Conservation (phyloP, 2,888 invertebrate genomes). For the Amphipoea lucens region DNA sequence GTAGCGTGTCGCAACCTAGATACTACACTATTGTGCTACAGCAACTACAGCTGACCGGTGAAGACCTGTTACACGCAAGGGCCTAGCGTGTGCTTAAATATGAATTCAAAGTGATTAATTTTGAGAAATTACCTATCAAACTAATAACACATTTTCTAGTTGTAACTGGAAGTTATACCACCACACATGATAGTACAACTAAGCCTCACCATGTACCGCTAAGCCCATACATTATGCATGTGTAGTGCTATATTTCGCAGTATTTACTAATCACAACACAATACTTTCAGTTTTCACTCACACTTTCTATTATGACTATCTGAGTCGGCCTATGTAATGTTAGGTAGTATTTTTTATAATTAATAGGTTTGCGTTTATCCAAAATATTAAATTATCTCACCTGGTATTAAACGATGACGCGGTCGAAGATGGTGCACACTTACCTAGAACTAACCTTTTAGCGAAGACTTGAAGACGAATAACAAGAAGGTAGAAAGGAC, state of each 20-base stretch:
- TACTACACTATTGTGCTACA: slow-evolving; percentile 24
- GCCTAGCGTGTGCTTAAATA: neutral
- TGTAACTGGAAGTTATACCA: neutral
- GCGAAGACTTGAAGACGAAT: neutral
- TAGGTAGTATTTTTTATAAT: slow-evolving; percentile 1
- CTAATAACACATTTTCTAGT: too few species aligned
- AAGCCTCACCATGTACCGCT: neutral
- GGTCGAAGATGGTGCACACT: too few species aligned
- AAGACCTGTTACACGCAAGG: slow-evolving; percentile 5
- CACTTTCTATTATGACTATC: slow-evolving; percentile 30
- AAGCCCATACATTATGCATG: slow-evolving; percentile 29
- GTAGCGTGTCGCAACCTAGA: slow-evolving; percentile 37
- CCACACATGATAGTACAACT: neutral
- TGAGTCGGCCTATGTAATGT: neutral
- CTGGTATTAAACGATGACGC: too few species aligned
- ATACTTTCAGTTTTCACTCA: slow-evolving; percentile 20
- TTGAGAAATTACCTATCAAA: neutral
- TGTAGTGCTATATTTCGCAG: slow-evolving; percentile 1
- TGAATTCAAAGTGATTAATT: neutral
- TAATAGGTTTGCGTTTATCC: neutral
- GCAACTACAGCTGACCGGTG: slow-evolving; percentile 28
- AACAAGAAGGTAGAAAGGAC: neutral
- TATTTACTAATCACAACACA: slow-evolving; percentile 13
- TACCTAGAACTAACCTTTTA: neutral
- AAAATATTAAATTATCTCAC: neutral